Percentiles rank a stretch among this genome's conserved stretches.
phyloP scores from a whole-genome alignment of 2,888 invertebrate species.

The Perithous albicinctus region DNA sequence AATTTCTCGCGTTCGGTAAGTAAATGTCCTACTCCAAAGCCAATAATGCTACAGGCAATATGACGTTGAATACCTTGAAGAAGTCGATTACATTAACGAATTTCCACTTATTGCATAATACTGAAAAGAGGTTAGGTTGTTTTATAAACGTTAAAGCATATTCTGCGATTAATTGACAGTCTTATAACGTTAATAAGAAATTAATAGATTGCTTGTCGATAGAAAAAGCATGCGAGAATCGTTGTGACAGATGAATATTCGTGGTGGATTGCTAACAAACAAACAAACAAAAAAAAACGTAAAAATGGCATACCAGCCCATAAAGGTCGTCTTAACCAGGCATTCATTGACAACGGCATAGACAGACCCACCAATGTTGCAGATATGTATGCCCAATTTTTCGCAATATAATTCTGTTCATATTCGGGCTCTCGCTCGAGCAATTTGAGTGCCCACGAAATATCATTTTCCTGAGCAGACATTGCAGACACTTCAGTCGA shows the following conservation, averaged over 20 bases:
- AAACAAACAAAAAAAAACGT: slow-evolving; percentile 14
- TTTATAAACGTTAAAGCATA: background rate
- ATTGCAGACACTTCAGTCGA: slow-evolving; percentile 45
- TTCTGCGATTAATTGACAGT: background rate
- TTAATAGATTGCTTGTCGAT: background rate
- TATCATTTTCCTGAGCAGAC: slow-evolving; percentile 68
- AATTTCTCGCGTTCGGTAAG: background rate
- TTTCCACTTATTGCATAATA: slow-evolving; percentile 53
- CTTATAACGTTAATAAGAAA: background rate
- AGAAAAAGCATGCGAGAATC: background rate
- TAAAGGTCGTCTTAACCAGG: slow-evolving; percentile 63
- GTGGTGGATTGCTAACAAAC: background rate
- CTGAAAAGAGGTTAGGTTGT: slow-evolving; percentile 34
- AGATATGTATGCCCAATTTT: slow-evolving; percentile 66
- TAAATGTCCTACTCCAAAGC: slow-evolving; percentile 58
- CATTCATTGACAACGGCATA: slow-evolving; percentile 61
- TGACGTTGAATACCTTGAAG: slow-evolving; percentile 72
- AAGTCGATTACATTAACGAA: slow-evolving; percentile 3
- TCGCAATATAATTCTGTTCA: slow-evolving; percentile 66
- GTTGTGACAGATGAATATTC: background rate
- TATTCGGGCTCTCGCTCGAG: slow-evolving; percentile 72
- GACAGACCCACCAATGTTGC: slow-evolving; percentile 28
- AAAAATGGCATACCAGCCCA: slow-evolving; percentile 68
- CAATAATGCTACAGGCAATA: slow-evolving; percentile 11
- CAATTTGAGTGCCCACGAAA: slow-evolving; percentile 80